Conservation (phyloP, 2,888 invertebrate genomes). For the Trichogramma evanescens region DNA sequence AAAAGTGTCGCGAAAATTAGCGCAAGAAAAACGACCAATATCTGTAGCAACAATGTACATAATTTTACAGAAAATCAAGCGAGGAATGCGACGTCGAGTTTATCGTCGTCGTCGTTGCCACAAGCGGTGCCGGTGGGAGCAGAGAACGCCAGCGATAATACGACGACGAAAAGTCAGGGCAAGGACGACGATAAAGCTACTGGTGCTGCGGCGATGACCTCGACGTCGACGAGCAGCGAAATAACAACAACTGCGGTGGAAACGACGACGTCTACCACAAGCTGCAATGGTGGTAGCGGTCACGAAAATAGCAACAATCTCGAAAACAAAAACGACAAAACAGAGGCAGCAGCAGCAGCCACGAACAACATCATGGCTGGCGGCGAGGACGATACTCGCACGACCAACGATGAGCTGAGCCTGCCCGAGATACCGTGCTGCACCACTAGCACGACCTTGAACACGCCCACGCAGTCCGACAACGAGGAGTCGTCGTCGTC, state of each 20-base stretch:
- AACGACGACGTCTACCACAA: background rate
- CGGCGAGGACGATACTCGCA: slow-evolving; percentile 33
- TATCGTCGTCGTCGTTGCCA: too few species aligned
- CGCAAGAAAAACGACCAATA: too few species aligned
- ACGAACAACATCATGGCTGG: background rate
- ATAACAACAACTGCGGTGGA: background rate
- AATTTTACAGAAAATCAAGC: too few species aligned
- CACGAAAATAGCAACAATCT: background rate
- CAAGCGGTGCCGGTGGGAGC: too few species aligned
- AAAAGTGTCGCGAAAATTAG: too few species aligned
- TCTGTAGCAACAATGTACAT: too few species aligned
- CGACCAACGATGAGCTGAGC: slow-evolving; percentile 43
- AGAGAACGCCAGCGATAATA: too few species aligned
- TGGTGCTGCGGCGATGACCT: too few species aligned
- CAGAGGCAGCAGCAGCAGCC: background rate
- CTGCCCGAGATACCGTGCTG: slow-evolving; percentile 42
- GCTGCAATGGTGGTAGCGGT: background rate
- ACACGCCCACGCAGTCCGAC: slow-evolving; percentile 44
- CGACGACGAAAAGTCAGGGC: too few species aligned
- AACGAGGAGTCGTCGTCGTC: slow-evolving; percentile 38
- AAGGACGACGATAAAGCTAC: too few species aligned
- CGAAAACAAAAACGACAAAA: background rate
- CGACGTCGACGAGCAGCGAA: background rate
- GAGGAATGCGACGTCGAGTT: too few species aligned
- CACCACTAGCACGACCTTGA: slow-evolving; percentile 42